Evolutionary conservation across 2,797 vertebrate species (phyloP).

Genomic region (Mormyrus hasselquistii): DNA sequence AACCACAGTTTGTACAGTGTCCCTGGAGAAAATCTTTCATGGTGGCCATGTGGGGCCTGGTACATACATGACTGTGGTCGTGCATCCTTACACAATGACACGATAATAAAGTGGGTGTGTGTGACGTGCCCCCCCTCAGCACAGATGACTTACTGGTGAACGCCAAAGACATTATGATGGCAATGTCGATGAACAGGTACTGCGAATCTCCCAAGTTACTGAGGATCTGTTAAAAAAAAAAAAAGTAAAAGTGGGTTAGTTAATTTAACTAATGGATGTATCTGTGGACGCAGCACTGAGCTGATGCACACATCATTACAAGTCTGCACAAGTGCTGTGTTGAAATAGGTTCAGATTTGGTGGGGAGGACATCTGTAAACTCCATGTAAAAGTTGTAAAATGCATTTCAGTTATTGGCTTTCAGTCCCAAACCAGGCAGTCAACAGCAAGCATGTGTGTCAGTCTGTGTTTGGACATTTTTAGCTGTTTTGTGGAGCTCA

Average conservation of each 20-base stretch:
- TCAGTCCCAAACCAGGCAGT: too few species aligned
- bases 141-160: slow-evolving; percentile 85
- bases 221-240: slow-evolving; percentile 63
- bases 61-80: neutral
- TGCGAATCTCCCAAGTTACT: slow-evolving; percentile 97
- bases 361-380: neutral
- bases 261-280: neutral
- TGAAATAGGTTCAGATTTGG: neutral
- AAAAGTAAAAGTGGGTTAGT: too few species aligned
- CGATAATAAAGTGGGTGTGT: neutral
- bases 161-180: slow-evolving; percentile 89
- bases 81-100: neutral
- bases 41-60: neutral
- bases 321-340: neutral
- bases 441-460: neutral
- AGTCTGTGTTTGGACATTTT: neutral
- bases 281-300: neutral
- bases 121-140: neutral
- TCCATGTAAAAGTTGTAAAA: neutral
- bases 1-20: neutral
- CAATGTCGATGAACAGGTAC: slow-evolving; percentile 97
- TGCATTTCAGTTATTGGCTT: neutral
- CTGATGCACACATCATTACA: too few species aligned
- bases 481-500: neutral
- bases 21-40: neutral